Evolutionary conservation across 2,113 vertebrate genomes (phyloP).

Genomic region (Acrocephalus kingi): DNA sequence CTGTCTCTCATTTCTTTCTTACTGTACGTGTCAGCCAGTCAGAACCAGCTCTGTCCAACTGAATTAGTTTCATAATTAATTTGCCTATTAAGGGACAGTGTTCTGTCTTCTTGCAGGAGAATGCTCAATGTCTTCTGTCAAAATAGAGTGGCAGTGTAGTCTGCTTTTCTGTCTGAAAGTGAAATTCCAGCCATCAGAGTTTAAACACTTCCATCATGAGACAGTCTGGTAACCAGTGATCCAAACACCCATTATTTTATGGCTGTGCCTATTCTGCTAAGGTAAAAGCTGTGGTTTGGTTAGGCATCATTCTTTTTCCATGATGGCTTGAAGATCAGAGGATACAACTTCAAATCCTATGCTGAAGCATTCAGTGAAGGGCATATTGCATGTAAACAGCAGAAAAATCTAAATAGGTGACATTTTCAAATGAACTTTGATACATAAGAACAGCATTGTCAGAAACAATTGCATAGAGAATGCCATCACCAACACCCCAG

Average conservation of each 20-base stretch:
- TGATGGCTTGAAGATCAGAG: background rate
- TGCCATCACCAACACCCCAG: background rate
- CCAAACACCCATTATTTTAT: background rate
- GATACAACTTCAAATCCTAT: background rate
- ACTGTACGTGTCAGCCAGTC: background rate
- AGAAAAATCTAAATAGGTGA: background rate
- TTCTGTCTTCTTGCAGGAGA: background rate
- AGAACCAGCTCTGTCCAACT: background rate
- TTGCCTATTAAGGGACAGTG: background rate
- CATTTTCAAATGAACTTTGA: background rate
- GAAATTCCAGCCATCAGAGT: background rate
- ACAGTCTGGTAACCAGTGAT: background rate
- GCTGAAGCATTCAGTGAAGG: background rate
- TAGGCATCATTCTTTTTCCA: background rate
- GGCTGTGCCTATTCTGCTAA: background rate
- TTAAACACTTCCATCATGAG: background rate
- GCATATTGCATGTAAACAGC: background rate
- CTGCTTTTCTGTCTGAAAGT: background rate
- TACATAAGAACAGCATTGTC: background rate
- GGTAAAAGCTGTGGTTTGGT: background rate
- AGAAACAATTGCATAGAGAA: background rate
- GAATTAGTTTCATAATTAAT: conserved; percentile 2
- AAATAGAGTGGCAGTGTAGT: background rate
- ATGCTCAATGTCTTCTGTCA: background rate
- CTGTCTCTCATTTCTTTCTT: background rate